Base-by-base conservation (phyloP, 2,797 vertebrate genomes). In the Pyrrhura leucotis region DNA sequence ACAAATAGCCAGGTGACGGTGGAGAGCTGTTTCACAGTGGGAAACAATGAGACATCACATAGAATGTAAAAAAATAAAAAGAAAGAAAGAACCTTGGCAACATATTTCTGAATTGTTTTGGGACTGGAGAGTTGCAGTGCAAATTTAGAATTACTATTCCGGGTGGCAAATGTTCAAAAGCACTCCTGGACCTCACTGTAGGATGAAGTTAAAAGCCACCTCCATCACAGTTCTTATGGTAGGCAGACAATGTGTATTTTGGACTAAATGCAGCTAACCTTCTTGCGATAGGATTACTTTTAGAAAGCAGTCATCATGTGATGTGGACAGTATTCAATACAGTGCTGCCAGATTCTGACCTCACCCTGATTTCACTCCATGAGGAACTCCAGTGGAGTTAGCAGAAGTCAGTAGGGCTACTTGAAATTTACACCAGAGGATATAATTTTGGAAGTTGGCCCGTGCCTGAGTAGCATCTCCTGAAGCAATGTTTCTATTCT, bases 291-390 rank as follows among this genome's bases (percentile, higher is more conserved):
- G 53, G 40, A 25, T 58, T 87, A 51, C 63, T 94, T 95, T 92
- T 75, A 88, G 88, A 95, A 96, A 73, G 33, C 37, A 66, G 39
- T 26, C 89, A 91, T 90, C 90, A 28, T 89, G 82, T 83, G 69
- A 83, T 0, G 0, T 81, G 91, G 92, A 76, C 37, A 83, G 35
- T 44, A 15, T 75, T 93, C 85, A 88, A 5, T 40, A 81, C 25
- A 0, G 8, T 59, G 20, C 66, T 96, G 92, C 89, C 95, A 95
- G 89, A 26, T 75, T 74, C 84, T 95, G 90, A 96, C 62, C 69
- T 97, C 96, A 96, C 62, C 21, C 51, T 63, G 58, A 10, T 85
- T 66, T 85, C 76, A 9, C 25, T 94, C 82, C 92, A 89, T 39
- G 67, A 89, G 62, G 67, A 93, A 19, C 82, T 92, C 90, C 76